Percentiles rank a stretch among this genome's conserved stretches.
These are phyloP conservation scores for Scopus umbretta DNA, from an alignment of 2,113 vertebrate species.

Conservation along the genomic window DNA sequence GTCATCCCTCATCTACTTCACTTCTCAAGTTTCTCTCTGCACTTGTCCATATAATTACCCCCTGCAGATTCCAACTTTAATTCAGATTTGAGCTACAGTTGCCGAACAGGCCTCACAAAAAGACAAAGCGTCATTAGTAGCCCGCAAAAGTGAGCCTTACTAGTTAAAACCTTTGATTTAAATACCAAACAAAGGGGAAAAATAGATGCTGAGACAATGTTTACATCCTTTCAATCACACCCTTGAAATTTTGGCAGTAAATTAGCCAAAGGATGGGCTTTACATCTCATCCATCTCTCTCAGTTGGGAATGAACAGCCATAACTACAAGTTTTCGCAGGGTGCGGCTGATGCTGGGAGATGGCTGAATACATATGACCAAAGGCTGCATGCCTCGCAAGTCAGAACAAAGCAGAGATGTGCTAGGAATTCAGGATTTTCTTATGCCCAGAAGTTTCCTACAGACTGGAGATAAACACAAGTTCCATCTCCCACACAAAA, in stretches of 20 bases:
- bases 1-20: conserved; percentile 14
- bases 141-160: not conserved
- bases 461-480: not conserved
- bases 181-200: conserved; percentile 1
- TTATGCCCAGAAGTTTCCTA: conserved; percentile 18
- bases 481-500: not conserved
- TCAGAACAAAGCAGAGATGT: conserved; percentile 32
- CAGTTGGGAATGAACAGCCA: not conserved
- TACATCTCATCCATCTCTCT: conserved; percentile 7
- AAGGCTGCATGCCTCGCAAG: conserved; percentile 42
- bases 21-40: not conserved
- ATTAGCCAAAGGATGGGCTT: conserved; percentile 20
- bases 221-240: not conserved
- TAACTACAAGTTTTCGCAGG: conserved; percentile 33
- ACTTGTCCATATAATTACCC: conserved; percentile 11
- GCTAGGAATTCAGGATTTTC: conserved; percentile 13
- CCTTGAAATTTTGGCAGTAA: conserved; percentile 6
- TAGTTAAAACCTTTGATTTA: not conserved
- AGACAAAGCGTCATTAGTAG: not conserved
- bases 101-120: not conserved
- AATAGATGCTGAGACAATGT: conserved; percentile 31
- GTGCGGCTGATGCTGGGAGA: not conserved
- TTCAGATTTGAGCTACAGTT: not conserved
- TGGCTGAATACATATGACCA: not conserved
- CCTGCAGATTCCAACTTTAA: conserved; percentile 27